Percentiles rank a stretch among this genome's conserved stretches.
phyloP scores from a whole-genome alignment of 2,888 invertebrate genomes.

The Craniophora ligustri region DNA sequence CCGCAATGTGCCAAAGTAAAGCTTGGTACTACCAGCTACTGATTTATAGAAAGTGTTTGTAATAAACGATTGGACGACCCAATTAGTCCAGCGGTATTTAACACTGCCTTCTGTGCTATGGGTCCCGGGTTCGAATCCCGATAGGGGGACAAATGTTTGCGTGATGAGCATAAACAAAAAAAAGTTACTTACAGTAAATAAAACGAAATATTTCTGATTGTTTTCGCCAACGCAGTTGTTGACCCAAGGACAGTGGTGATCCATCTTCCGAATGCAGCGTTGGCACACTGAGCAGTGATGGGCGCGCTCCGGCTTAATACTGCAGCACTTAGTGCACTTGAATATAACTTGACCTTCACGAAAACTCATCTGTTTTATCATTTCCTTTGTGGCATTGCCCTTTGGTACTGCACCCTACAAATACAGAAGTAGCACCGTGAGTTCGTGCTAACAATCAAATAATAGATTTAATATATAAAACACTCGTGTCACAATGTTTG shows the following conservation, averaged over 20 bases:
- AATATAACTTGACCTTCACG: slow-evolving; percentile 97
- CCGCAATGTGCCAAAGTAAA: too few species aligned
- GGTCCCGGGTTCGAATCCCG: too few species aligned
- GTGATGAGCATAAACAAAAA: too few species aligned
- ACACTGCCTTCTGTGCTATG: too few species aligned
- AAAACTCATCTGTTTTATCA: slow-evolving; percentile 97
- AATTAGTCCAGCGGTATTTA: too few species aligned
- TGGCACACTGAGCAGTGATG: slow-evolving; percentile 99
- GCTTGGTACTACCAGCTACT: too few species aligned
- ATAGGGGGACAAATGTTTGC: too few species aligned
- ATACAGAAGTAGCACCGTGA: neutral
- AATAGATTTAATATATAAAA: too few species aligned
- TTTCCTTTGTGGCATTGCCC: slow-evolving; percentile 98
- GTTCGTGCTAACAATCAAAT: too few species aligned
- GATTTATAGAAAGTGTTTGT: too few species aligned
- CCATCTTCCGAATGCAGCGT: slow-evolving; percentile 91
- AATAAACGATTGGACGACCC: too few species aligned
- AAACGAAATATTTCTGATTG: slow-evolving; percentile 99
- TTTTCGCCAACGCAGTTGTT: slow-evolving; percentile 99
- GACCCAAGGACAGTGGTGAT: slow-evolving; percentile 96
- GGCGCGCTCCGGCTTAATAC: slow-evolving; percentile 98
- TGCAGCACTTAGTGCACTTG: slow-evolving; percentile 98
- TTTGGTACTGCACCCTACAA: slow-evolving; percentile 96
- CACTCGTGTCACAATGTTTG: too few species aligned
- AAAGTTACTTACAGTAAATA: slow-evolving; percentile 96